Conservation (phyloP, 92 coral and sea anemone species). For the Porites rus region DNA sequence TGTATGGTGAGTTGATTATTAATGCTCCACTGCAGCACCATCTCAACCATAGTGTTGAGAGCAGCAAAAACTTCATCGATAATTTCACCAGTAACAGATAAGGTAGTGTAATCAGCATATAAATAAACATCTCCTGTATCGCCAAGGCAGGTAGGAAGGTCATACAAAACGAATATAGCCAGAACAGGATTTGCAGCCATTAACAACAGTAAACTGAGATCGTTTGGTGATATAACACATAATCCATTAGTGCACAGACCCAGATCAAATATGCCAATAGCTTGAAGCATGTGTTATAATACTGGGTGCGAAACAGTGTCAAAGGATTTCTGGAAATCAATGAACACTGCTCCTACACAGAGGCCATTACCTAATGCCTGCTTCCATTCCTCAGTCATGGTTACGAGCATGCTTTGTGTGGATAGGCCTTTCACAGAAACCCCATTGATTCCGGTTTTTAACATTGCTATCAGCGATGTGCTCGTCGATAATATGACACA, state of each 20-base stretch:
- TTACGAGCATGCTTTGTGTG: slow-evolving; percentile 14
- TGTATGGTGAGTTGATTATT: too few species aligned
- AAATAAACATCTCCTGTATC: slow-evolving; percentile 6
- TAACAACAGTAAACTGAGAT: slow-evolving; percentile 29
- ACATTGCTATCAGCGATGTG: background rate
- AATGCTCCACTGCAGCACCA: too few species aligned
- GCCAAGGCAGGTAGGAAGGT: slow-evolving; percentile 31
- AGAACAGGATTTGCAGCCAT: slow-evolving; percentile 27
- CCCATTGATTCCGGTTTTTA: slow-evolving; percentile 35
- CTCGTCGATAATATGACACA: slow-evolving; percentile 36
- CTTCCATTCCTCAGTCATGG: slow-evolving; percentile 47
- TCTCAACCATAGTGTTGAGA: background rate
- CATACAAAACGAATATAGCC: slow-evolving; percentile 16
- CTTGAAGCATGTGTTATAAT: slow-evolving; percentile 28
- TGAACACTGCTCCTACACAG: slow-evolving; percentile 37
- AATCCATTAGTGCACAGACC: slow-evolving; percentile 36
- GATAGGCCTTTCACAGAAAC: slow-evolving; percentile 22
- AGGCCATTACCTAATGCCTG: slow-evolving; percentile 8
- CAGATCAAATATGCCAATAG: slow-evolving; percentile 42
- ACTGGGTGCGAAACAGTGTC: slow-evolving; percentile 17
- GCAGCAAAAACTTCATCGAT: slow-evolving; percentile 3
- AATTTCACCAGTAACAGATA: slow-evolving; percentile 2
- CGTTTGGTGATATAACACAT: slow-evolving; percentile 26
- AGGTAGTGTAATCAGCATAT: slow-evolving; percentile 28
- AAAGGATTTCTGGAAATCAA: slow-evolving; percentile 34